Conservation (phyloP, 2,113 vertebrate genomes). For the Notothenia rossii region DNA sequence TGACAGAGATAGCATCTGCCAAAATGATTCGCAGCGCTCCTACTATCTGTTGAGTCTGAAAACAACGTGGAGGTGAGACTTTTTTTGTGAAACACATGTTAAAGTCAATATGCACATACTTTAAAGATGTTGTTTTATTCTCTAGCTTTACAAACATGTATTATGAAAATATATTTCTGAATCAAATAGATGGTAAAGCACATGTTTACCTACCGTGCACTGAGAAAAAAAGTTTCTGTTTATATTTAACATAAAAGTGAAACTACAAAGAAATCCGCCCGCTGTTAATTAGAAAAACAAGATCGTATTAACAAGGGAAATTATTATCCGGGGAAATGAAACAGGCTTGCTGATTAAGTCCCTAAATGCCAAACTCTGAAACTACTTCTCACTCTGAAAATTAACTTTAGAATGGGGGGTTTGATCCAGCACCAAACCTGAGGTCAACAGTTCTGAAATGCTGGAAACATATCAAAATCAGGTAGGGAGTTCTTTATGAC, state of each 20-base stretch:
- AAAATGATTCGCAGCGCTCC: conserved; percentile 17
- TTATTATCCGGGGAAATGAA: conserved; percentile 13
- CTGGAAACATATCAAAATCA: too few relatives aligned
- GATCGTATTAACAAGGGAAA: conserved; percentile 27
- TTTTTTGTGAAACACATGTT: not conserved
- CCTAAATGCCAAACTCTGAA: conserved; percentile 9
- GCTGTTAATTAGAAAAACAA: conserved; percentile 48
- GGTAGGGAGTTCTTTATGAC: too few relatives aligned
- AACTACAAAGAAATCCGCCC: conserved; percentile 2
- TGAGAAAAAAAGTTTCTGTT: not conserved
- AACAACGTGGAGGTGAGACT: not conserved
- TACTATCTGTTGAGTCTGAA: not conserved
- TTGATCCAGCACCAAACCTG: too few relatives aligned
- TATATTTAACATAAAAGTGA: conserved; percentile 4
- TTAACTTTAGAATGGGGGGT: too few relatives aligned
- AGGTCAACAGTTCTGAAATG: too few relatives aligned
- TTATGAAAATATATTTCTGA: not conserved
- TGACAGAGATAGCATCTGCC: conserved; percentile 4
- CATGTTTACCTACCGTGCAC: too few relatives aligned
- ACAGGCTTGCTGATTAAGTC: conserved; percentile 33
- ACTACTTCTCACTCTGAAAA: too few relatives aligned
- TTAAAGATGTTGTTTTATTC: not conserved
- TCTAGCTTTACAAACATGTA: not conserved
- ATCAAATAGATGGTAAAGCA: not conserved
- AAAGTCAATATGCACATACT: conserved; percentile 17